phyloP scores from a whole-genome alignment of 2,797 vertebrate genomes.

The Spatula clypeata region DNA sequence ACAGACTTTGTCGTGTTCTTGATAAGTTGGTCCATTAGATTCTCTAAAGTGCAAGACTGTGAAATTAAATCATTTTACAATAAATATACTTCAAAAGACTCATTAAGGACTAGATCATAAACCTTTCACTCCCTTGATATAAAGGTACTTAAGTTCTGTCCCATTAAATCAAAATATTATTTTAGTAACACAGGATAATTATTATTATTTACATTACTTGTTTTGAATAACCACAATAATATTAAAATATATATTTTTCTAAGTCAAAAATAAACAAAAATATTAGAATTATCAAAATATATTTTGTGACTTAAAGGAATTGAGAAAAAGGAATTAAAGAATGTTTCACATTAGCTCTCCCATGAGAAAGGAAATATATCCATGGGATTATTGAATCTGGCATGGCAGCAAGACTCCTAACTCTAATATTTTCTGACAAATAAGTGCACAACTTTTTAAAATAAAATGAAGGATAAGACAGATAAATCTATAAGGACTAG shows the following conservation, averaged over 20 bases:
- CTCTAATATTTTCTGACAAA: background rate
- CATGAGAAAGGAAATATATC: background rate
- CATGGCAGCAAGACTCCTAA: background rate
- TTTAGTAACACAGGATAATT: background rate
- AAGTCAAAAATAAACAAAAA: background rate
- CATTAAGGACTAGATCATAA: conserved; percentile 16
- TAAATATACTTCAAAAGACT: conserved; percentile 28
- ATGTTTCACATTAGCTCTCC: background rate
- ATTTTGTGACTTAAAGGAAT: background rate
- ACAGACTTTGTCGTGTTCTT: background rate
- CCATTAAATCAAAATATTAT: background rate
- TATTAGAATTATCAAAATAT: background rate
- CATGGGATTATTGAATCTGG: fast-evolving
- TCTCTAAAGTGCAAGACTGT: background rate
- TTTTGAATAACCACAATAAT: background rate
- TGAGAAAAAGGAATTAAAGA: background rate
- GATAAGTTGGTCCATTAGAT: background rate
- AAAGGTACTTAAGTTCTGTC: background rate
- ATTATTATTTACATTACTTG: background rate
- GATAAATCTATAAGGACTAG: background rate
- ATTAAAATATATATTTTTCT: background rate
- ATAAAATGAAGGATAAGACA: background rate
- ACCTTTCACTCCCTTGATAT: background rate
- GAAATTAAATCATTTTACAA: conserved; percentile 1
- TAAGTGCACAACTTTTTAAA: background rate